A percentile compares a stretch with the other conserved stretches of the same genome.
Conservation (phyloP, 2,888 invertebrate genomes). For the Galerucella calmariensis region DNA sequence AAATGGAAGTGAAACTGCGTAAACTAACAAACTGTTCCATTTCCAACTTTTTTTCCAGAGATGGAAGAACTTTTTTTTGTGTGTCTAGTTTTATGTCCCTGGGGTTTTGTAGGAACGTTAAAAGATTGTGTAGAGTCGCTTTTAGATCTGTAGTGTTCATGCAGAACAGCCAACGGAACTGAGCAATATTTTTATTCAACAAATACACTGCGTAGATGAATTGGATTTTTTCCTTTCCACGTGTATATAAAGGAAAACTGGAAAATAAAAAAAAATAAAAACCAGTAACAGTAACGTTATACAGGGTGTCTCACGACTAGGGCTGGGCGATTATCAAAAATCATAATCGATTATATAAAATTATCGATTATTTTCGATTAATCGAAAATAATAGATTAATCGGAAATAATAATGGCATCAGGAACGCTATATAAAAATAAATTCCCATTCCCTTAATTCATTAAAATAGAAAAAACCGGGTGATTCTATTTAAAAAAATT, state of each 20-base stretch:
- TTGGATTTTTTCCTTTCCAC: slow-evolving; percentile 80
- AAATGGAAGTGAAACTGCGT: slow-evolving; percentile 50
- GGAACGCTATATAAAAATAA: too few species aligned
- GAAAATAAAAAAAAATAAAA: slow-evolving; percentile 50
- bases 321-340: too few species aligned
- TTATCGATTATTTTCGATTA: too few species aligned
- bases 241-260: slow-evolving; percentile 86
- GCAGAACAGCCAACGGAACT: slow-evolving; percentile 82
- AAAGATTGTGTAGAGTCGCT: slow-evolving; percentile 81
- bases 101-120: slow-evolving; percentile 54
- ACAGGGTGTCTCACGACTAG: too few species aligned
- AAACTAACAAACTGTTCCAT: slow-evolving; percentile 48
- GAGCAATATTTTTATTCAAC: slow-evolving; percentile 94
- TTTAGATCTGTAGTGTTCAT: slow-evolving; percentile 79
- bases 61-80: not conserved
- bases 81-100: slow-evolving; percentile 24
- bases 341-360: too few species aligned
- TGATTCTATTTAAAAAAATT: too few species aligned
- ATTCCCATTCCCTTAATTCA: too few species aligned
- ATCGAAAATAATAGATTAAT: too few species aligned
- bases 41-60: slow-evolving; percentile 24
- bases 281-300: slow-evolving; percentile 12
- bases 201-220: slow-evolving; percentile 92
- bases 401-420: too few species aligned
- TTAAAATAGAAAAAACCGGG: too few species aligned